Conservation (phyloP, 2,888 invertebrate genomes). For the Heteropelma amictum region DNA sequence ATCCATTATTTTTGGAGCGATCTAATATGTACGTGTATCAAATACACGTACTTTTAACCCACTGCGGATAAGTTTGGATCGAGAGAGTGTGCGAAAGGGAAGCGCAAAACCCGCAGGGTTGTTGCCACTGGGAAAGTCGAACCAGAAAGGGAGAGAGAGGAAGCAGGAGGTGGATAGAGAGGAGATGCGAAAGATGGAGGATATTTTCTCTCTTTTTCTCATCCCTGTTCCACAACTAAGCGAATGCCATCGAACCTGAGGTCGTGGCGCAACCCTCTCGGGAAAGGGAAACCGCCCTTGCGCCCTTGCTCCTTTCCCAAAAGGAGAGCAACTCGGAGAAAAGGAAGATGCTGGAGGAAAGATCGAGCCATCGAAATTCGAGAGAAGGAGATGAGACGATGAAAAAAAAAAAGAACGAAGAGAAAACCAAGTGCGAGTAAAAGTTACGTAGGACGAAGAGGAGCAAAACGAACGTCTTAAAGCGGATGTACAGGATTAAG, state of each 20-base stretch:
- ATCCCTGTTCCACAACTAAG: not conserved
- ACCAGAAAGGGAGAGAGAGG: slow-evolving; percentile 31
- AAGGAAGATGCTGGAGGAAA: slow-evolving; percentile 29
- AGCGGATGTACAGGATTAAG: slow-evolving; percentile 77
- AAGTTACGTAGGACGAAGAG: slow-evolving; percentile 27
- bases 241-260: slow-evolving; percentile 53
- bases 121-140: slow-evolving; percentile 47
- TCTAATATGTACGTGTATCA: too few species aligned
- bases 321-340: slow-evolving; percentile 3
- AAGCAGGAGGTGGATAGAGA: slow-evolving; percentile 24
- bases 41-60: not conserved
- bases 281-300: slow-evolving; percentile 60
- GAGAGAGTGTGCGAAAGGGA: too few species aligned
- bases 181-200: slow-evolving; percentile 12
- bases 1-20: too few species aligned
- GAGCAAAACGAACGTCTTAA: slow-evolving; percentile 67
- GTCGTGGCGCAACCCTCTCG: slow-evolving; percentile 46
- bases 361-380: slow-evolving; percentile 12
- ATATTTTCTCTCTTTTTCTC: slow-evolving; percentile 10
- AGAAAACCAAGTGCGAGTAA: slow-evolving; percentile 15
- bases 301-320: slow-evolving; percentile 23
- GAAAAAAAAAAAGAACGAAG: not conserved
- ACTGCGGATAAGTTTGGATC: not conserved
- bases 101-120: too few species aligned
- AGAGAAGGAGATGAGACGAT: not conserved